Conservation (phyloP, 2,797 vertebrate species). For the Urophycis tenuis region DNA sequence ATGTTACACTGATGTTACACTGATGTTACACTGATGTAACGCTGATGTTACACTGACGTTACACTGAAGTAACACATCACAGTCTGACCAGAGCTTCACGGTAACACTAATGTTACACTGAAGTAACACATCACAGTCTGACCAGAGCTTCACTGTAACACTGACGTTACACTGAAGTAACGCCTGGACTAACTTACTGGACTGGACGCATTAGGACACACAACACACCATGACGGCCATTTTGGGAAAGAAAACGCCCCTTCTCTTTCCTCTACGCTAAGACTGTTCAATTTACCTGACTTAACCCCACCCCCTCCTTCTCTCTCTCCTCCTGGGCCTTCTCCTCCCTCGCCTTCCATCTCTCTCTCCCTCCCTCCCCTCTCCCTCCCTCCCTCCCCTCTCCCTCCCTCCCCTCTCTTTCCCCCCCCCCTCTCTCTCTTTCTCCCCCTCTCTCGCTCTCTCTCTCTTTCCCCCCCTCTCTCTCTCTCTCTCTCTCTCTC, state of each 20-base stretch:
- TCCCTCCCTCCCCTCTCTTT: slow-evolving; percentile 42
- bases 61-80: too few relatives aligned
- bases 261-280: not conserved
- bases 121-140: too few relatives aligned
- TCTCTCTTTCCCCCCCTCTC: slow-evolving; percentile 65
- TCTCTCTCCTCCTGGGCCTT: slow-evolving; percentile 41
- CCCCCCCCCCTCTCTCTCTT: slow-evolving; percentile 39
- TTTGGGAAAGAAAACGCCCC: not conserved
- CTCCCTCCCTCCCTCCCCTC: slow-evolving; percentile 40
- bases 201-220: not conserved
- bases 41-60: too few relatives aligned
- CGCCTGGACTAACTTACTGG: too few relatives aligned
- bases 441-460: slow-evolving; percentile 45
- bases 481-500: slow-evolving; percentile 36
- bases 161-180: too few relatives aligned
- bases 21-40: too few relatives aligned
- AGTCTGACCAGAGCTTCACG: too few relatives aligned
- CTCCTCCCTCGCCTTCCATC: slow-evolving; percentile 27
- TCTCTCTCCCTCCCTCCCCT: slow-evolving; percentile 52
- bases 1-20: too few relatives aligned
- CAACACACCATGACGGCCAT: not conserved
- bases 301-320: slow-evolving; percentile 34
- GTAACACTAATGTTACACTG: too few relatives aligned
- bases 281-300: slow-evolving; percentile 14
- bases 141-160: too few relatives aligned